phyloP scores from a whole-genome alignment of 2,113 vertebrate species.

The Capricornis sumatraensis region DNA sequence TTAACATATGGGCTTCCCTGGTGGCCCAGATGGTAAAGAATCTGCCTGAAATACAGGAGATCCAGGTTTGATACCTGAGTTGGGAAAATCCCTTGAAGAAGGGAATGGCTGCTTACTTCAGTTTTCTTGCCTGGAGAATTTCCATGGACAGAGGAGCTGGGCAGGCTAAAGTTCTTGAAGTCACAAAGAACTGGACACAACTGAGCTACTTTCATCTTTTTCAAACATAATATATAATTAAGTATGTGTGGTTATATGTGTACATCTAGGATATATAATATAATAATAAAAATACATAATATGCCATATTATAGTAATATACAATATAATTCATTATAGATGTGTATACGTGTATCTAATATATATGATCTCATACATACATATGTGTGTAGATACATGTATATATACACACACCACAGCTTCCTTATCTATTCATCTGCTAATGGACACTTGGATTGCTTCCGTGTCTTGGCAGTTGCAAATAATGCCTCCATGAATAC shows the following conservation, averaged over 20 bases:
- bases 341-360: neutral
- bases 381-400: neutral
- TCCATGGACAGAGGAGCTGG: neutral
- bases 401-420: neutral
- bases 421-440: neutral
- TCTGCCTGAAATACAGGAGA: neutral
- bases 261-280: neutral
- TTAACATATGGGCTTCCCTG: neutral
- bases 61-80: neutral
- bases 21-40: neutral
- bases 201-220: neutral
- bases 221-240: neutral
- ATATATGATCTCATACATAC: neutral
- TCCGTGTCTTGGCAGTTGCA: neutral
- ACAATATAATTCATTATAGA: neutral
- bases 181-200: neutral
- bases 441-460: neutral
- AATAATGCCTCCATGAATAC: neutral
- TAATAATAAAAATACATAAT: neutral
- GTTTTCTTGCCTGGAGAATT: neutral
- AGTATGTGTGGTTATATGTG: neutral
- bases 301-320: neutral
- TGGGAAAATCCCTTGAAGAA: neutral
- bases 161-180: neutral
- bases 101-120: neutral